Evolutionary conservation across 2,888 invertebrate genomes (phyloP), one percentile per base, ranked within the genome.

Genomic region (Hofmannophila pseudospretella): DNA sequence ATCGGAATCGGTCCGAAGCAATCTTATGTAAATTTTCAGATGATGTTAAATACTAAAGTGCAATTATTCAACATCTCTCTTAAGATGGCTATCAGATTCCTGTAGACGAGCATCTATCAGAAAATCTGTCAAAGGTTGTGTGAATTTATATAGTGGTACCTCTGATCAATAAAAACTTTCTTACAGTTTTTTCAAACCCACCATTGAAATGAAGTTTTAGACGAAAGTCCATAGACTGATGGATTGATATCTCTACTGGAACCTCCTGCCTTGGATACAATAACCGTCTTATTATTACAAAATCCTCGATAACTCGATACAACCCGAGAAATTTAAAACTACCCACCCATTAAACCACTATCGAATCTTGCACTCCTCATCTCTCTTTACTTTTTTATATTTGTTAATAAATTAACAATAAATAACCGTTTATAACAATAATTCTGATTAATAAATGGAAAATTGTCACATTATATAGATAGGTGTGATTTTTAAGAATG

Each of bases 261-360:
- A 37, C 46, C 38, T 9, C 45, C 56, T 54, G 54, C 49, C 34
- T 40, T 44, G 25, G 7, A n/a, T 33, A 9, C 25, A 25, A 25
- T 11, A 32, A 22, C 32, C 25, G 25, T 14, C 22, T n/a, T 11
- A 7, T n/a, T 7, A n/a, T 23, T 25, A 23, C 31, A 7, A n/a
- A n/a, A 10, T 48, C 45, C 45, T 43, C 36, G 42, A 44, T 41
- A 39, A 38, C 39, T 38, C 36, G 39, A 51, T 49, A 58, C 42
- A 52, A 49, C 39, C 54, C 52, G 50, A 54, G 42, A 45, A 50
- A 44, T 48, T 47, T 40, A 51, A 54, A 47, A 49, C 64, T 61
- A 63, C 57, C 41, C 44, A 63, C 57, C 41, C 44, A 42, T 49
- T 64, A 64, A 63, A 55, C 60, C 52, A 44, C 58, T 63, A 61